Evolutionary conservation across 2,797 vertebrate species (phyloP), one percentile per base, ranked within the genome.

Genomic region (Sebastes kiyomatsui): DNA sequence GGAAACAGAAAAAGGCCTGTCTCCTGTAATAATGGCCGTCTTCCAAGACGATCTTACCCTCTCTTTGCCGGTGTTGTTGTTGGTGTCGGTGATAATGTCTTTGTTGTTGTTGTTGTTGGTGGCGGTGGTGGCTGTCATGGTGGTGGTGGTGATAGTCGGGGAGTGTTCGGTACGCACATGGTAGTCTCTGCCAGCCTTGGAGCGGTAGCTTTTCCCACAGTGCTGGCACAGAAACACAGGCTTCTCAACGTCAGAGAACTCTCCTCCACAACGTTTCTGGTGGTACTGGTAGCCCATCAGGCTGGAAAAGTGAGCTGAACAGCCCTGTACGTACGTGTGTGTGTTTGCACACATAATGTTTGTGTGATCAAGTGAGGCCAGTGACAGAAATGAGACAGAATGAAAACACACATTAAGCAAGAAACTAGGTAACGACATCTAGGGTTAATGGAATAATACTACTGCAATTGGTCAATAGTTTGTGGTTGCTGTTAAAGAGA

Each of bases 281-380:
- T 99, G 98, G 93, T 99, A 99, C 94, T 99, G 98, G 95, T 98
- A 99, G 71, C 98, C 97, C 97, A 98, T 98, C 81, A 99, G 96
- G 90, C 97, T 99, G 92, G 97, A 97, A 94, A 99, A 99, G 82
- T 98, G 96, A 18, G 98, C 97, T 82, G 96, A 90, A 8, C 98
- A 99, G 54, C 97, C 97, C 97, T 99, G 80, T 69, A 38, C 7
- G 0, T 75, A 75, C 22, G 77, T 80, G 72, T 76, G 67, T 80
- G 70, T 75, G 32, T 75, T 65, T 60, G 0, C 55, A 81, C 60
- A 88, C 32, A 74, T 96, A 64, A 69, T 76, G 64, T 81, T 79
- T 86, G 76, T 84, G 80, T 77, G 80, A 59, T 80, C 38, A 59
- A 71, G 67, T 85, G 74, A 72, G 67, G 67, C 60, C 77, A 72